Conservation (phyloP, 2,797 vertebrate species). For the Artibeus jamaicensis region DNA sequence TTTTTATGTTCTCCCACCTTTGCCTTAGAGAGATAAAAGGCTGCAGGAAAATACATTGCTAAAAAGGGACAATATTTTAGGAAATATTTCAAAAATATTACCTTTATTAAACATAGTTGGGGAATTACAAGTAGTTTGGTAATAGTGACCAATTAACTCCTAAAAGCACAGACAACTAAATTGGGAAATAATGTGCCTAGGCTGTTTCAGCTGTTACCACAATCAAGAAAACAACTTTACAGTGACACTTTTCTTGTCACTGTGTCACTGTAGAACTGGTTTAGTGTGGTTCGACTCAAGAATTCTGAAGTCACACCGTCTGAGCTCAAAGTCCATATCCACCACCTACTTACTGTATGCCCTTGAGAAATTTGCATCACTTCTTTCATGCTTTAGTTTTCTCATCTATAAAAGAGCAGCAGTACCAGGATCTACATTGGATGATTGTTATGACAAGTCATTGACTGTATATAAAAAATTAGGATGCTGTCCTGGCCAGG, state of each 20-base stretch:
- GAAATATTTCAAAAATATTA: constrained; percentile 27
- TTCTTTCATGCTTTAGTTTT: constrained; percentile 20
- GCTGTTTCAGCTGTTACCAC: neutral
- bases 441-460: neutral
- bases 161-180: constrained; percentile 5
- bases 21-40: neutral
- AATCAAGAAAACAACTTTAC: neutral
- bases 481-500: neutral
- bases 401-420: constrained; percentile 17
- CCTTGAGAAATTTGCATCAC: neutral
- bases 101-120: constrained; percentile 12
- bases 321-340: neutral
- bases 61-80: neutral
- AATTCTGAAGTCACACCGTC: neutral
- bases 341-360: neutral
- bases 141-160: constrained; percentile 16
- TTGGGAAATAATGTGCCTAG: neutral
- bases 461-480: neutral
- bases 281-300: neutral
- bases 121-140: constrained; percentile 32
- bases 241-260: constrained; percentile 26
- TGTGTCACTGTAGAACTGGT: too few species aligned
- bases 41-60: neutral
- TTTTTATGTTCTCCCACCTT: neutral
- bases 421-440: neutral